Conservation (phyloP, 2,113 vertebrate species). For the Peucedramus taeniatus region DNA sequence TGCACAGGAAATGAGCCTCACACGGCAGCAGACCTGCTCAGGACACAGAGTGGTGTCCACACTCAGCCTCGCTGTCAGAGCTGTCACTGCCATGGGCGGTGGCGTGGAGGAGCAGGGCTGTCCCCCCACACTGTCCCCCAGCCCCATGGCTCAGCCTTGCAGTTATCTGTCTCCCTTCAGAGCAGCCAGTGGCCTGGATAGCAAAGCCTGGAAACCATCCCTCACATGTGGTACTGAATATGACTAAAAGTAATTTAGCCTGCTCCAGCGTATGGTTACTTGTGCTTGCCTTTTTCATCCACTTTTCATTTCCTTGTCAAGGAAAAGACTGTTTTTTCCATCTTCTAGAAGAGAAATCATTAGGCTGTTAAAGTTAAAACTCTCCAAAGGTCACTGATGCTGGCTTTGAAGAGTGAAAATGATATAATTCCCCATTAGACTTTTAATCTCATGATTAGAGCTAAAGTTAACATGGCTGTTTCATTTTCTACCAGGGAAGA, state of each 20-base stretch:
- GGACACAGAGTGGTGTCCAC: fast-evolving
- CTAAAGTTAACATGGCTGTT: constrained; percentile 49
- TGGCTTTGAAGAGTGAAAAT: constrained; percentile 47
- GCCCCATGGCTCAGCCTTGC: not conserved
- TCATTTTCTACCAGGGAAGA: constrained; percentile 38
- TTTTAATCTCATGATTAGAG: constrained; percentile 57
- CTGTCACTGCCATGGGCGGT: fast-evolving
- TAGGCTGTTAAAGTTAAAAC: constrained; percentile 18
- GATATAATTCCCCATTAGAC: constrained; percentile 44
- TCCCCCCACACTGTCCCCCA: not conserved
- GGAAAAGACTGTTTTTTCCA: not conserved
- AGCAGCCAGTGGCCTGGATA: not conserved
- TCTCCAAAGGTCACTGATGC: constrained; percentile 45
- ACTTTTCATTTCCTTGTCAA: not conserved
- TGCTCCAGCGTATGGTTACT: fast-evolving
- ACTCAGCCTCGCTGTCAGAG: not conserved
- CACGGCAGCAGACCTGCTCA: not conserved
- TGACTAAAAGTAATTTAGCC: not conserved
- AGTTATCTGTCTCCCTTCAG: not conserved
- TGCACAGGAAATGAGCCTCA: constrained; percentile 37
- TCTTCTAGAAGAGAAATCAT: not conserved
- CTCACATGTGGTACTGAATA: not conserved
- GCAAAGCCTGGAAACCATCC: not conserved
- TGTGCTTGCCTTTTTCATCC: not conserved
- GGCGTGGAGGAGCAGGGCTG: not conserved